Conservation (phyloP, 2,113 vertebrate species). For the Smithornis capensis region DNA sequence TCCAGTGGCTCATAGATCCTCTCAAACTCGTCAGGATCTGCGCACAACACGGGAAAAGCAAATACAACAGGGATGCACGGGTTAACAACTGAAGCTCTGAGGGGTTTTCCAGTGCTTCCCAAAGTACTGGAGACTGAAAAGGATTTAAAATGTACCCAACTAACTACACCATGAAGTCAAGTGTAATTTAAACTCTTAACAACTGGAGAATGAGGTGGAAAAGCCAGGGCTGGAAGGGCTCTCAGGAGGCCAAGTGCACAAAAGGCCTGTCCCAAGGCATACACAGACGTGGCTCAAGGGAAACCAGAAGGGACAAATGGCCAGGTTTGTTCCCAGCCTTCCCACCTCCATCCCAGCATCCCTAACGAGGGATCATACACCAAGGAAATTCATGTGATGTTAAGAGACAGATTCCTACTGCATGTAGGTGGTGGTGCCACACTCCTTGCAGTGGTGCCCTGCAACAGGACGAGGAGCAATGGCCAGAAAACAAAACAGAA, state of each 20-base stretch:
- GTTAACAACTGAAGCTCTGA: not conserved
- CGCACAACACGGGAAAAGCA: not conserved
- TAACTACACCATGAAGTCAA: not conserved
- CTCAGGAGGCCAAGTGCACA: not conserved
- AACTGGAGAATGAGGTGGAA: not conserved
- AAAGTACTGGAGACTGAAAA: not conserved
- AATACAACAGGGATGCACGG: not conserved
- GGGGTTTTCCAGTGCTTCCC: not conserved
- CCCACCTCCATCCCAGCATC: not conserved
- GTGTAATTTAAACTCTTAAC: not conserved
- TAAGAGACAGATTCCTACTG: not conserved
- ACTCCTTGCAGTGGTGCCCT: not conserved
- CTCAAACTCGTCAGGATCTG: slow-evolving; percentile 97
- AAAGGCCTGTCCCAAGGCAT: not conserved
- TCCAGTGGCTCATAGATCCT: slow-evolving; percentile 95
- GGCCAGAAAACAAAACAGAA: not conserved
- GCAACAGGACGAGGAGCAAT: not conserved
- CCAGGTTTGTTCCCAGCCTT: not conserved
- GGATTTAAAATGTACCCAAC: not conserved
- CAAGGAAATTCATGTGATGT: not conserved
- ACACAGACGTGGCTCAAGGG: not conserved
- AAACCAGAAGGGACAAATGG: fast-evolving
- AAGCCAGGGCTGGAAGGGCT: not conserved
- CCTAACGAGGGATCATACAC: not conserved
- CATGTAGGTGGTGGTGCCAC: not conserved